These are phyloP conservation scores for Allolobophora icterica DNA, from an alignment of 2,888 invertebrate species.

Conservation along the genomic window DNA sequence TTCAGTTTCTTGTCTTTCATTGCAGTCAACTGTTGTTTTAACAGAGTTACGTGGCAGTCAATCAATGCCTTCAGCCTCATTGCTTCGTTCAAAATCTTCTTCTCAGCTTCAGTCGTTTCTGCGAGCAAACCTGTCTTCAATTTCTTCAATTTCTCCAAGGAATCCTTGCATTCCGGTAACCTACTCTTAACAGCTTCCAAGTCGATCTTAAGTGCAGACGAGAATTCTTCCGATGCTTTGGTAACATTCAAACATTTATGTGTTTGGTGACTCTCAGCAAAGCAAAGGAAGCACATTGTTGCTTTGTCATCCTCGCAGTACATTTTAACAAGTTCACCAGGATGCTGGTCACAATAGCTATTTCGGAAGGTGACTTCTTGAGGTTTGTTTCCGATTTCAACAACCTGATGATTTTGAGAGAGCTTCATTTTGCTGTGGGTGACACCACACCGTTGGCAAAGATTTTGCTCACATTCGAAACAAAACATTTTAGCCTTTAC, in stretches of 20 bases:
- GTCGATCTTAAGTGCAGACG: neutral
- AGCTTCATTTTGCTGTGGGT: neutral
- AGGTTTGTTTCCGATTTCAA: neutral
- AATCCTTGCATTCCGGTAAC: slow-evolving; percentile 4
- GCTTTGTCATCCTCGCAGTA: too few species aligned
- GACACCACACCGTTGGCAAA: neutral
- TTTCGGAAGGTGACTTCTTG: neutral
- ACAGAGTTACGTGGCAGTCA: neutral
- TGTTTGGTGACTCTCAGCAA: neutral
- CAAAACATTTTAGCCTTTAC: neutral
- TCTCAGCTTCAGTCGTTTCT: neutral
- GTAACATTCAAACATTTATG: neutral
- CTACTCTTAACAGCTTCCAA: neutral
- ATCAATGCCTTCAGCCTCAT: neutral
- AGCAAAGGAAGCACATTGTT: too few species aligned
- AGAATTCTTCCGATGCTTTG: neutral
- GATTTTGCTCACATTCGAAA: neutral
- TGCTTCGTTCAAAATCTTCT: neutral
- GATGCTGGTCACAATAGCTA: slow-evolving; percentile 9
- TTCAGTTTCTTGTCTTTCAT: neutral
- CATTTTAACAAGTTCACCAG: neutral
- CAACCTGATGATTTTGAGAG: neutral
- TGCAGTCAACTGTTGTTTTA: neutral
- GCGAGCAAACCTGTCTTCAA: neutral
- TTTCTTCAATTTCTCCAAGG: neutral